Evolutionary conservation across 1,140 invertebrate genomes (phyloP), one percentile per base, ranked within the genome.

Genomic region (Trichonephila clavipes): DNA sequence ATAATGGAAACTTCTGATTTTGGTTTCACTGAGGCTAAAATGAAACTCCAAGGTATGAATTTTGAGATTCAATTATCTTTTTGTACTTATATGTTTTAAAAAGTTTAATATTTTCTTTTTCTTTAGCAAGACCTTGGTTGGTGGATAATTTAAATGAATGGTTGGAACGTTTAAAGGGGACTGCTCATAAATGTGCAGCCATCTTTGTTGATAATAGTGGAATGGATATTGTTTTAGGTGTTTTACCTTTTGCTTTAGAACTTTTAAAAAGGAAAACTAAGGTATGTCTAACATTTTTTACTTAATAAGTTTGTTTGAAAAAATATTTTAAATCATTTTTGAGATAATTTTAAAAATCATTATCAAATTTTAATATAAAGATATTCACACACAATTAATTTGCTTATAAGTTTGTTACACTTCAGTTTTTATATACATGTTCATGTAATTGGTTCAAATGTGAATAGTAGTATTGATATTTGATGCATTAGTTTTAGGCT

Each of bases 201-300:
- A 97, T 99, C 94, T 99, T 99, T 96, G 98, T 99, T 40, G 99
- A 99, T 95, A 99, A 99, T 95, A 99, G 98, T 96, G 99, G 99
- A 2, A 97, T 98, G 94, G 99, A 99, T 96, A 97, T 99, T 95
- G 97, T 99, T 77, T 96, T 99, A 34, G 99, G 99, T 28, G 97
- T 99, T 61, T 96, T 99, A 87, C 99, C 99, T 34, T 98, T 99
- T 96, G 97, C 97, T 0, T 96, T 98, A 95, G 98, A 98, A 95
- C 96, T 99, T 69, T 95, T 99, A 5, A 96, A 97, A 95, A 96
- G 97, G 95, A 98, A 98, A 94, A 98, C 98, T 24, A 97, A 98
- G 96, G 98, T 99, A 95, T 95, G 95, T 94, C 66, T 51, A 51
- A 51, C 51, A 51, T 51, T 51, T 51, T 51, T 51, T 51, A 10